A percentile compares a stretch with the other conserved stretches of the same genome.
phyloP scores from a whole-genome alignment of 2,113 vertebrate species.

The Fukomys damarensis region DNA sequence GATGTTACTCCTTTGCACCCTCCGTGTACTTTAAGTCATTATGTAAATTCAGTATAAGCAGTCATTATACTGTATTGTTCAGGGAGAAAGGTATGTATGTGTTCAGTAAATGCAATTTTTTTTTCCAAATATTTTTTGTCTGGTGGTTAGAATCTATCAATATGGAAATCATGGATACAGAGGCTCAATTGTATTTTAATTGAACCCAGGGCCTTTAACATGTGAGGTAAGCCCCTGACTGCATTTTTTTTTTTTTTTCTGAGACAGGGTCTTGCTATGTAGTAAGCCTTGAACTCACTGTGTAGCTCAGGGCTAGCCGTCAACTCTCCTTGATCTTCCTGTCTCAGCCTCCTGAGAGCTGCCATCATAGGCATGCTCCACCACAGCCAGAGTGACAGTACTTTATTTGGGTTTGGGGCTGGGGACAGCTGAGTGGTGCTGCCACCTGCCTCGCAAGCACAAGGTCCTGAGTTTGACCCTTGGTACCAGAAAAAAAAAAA shows the following conservation, averaged over 20 bases:
- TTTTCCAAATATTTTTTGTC: neutral
- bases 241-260: neutral
- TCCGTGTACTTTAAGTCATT: neutral
- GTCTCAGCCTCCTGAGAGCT: neutral
- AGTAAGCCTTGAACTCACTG: neutral
- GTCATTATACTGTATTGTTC: neutral
- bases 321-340: neutral
- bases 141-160: neutral
- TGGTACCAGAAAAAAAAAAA: too few relatives aligned
- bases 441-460: too few relatives aligned
- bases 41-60: neutral
- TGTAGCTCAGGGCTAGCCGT: neutral
- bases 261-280: neutral
- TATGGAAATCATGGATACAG: neutral
- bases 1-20: too few relatives aligned
- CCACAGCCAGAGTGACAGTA: neutral
- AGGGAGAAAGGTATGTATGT: neutral
- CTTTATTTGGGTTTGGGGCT: neutral
- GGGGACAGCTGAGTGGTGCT: too few relatives aligned
- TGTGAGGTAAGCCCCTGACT: neutral
- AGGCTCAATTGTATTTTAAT: neutral
- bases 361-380: neutral
- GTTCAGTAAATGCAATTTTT: too few relatives aligned
- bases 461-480: too few relatives aligned
- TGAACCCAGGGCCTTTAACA: neutral